phyloP scores from a whole-genome alignment of 1,140 invertebrate species.

The Oncopodura yosiiana region DNA sequence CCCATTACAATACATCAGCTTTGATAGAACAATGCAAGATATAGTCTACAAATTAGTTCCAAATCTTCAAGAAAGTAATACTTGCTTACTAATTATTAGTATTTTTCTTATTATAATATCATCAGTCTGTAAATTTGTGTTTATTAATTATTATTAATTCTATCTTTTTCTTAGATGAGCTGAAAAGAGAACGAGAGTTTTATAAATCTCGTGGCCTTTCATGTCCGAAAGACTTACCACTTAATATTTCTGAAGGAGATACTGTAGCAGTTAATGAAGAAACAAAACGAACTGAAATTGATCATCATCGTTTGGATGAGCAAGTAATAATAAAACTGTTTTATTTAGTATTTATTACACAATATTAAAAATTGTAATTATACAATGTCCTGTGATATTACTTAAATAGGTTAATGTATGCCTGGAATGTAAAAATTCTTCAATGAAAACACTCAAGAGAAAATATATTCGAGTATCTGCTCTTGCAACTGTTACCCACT shows the following conservation, averaged over 20 bases:
- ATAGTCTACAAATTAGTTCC: slow-evolving; percentile 96
- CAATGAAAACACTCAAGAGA: slow-evolving; percentile 70
- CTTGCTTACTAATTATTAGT: slow-evolving; percentile 7
- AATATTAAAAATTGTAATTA: slow-evolving; percentile 76
- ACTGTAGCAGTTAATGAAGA: slow-evolving; percentile 52
- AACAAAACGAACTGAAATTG: slow-evolving; percentile 62
- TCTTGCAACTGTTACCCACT: slow-evolving; percentile 89
- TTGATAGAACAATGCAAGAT: slow-evolving; percentile 97
- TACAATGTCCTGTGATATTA: slow-evolving; percentile 38
- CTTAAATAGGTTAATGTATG: slow-evolving; percentile 66
- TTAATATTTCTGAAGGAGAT: slow-evolving; percentile 50
- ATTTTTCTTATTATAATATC: neutral
- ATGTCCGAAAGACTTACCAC: slow-evolving; percentile 74
- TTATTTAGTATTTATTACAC: slow-evolving; percentile 61
- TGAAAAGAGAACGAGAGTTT: slow-evolving; percentile 74
- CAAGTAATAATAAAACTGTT: slow-evolving; percentile 50
- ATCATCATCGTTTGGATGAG: slow-evolving; percentile 90
- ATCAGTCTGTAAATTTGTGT: neutral
- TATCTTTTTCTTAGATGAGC: slow-evolving; percentile 59
- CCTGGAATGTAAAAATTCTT: slow-evolving; percentile 73
- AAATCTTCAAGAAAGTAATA: slow-evolving; percentile 74
- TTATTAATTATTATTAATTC: slow-evolving; percentile 3
- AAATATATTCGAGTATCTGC: slow-evolving; percentile 88
- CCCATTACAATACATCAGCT: slow-evolving; percentile 91
- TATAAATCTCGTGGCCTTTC: slow-evolving; percentile 70